Conservation (phyloP, 1,140 invertebrate species). For the Vollenhovia emeryi region DNA sequence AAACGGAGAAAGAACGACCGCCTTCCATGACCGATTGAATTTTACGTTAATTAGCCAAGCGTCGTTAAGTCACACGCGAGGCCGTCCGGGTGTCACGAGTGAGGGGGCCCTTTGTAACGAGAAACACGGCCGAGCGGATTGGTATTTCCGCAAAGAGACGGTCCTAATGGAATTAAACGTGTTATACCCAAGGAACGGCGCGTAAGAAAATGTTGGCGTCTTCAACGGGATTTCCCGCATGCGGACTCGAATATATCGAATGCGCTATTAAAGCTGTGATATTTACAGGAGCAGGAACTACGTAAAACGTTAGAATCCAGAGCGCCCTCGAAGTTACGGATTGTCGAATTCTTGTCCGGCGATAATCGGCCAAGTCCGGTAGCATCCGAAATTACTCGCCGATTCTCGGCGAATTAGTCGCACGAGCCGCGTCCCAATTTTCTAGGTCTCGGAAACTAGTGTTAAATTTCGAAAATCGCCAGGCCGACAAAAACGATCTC, state of each 20-base stretch:
- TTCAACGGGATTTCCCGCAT: neutral
- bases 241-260: neutral
- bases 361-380: neutral
- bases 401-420: conserved; percentile 29
- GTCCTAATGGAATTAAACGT: conserved; percentile 17
- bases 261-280: neutral
- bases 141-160: neutral
- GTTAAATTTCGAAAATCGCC: conserved; percentile 28
- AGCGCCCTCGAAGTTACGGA: neutral
- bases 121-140: conserved; percentile 51
- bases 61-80: conserved; percentile 79
- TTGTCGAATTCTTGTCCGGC: neutral
- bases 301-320: neutral
- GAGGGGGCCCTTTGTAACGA: conserved; percentile 68
- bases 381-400: conserved; percentile 10
- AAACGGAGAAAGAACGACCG: conserved; percentile 33
- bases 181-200: neutral
- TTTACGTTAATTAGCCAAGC: conserved; percentile 82
- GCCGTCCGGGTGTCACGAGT: conserved; percentile 63
- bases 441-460: conserved; percentile 37
- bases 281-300: neutral
- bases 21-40: conserved; percentile 80
- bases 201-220: neutral
- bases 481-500: conserved; percentile 31
- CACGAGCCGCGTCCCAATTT: conserved; percentile 31